A percentile compares a stretch with the other conserved stretches of the same genome.
phyloP scores from a whole-genome alignment of 1,140 invertebrate genomes.

The Drosophila parvula region DNA sequence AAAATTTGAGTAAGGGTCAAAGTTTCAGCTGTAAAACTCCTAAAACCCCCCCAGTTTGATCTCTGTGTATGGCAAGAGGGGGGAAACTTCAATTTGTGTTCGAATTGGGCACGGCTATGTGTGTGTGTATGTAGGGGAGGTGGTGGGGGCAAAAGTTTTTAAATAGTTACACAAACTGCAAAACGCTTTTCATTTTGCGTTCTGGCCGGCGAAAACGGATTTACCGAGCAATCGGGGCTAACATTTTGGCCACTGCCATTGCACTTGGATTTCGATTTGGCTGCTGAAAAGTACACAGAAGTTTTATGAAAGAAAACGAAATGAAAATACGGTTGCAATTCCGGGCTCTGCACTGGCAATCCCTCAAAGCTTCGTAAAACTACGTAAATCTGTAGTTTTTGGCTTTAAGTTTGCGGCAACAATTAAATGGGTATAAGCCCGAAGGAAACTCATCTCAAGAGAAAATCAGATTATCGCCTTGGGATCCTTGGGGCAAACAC shows the following conservation, averaged over 20 bases:
- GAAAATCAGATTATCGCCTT: constrained; percentile 24
- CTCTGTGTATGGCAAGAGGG: not conserved
- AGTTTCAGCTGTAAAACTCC: not conserved
- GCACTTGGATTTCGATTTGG: constrained; percentile 71
- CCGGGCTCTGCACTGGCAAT: not conserved
- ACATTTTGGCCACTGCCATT: constrained; percentile 35
- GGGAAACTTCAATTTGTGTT: constrained; percentile 21
- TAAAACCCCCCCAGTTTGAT: constrained; percentile 3
- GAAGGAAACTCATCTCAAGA: constrained; percentile 10
- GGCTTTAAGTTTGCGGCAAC: constrained; percentile 62
- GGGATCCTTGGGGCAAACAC: constrained; percentile 15
- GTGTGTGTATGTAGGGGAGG: not conserved
- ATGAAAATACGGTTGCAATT: constrained; percentile 59
- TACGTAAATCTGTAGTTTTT: constrained; percentile 49
- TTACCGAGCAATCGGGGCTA: constrained; percentile 55
- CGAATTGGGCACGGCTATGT: constrained; percentile 4
- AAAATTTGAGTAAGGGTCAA: too few relatives aligned
- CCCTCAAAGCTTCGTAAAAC: constrained; percentile 49
- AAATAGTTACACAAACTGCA: constrained; percentile 71
- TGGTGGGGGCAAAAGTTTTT: constrained; percentile 55
- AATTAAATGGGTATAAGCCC: constrained; percentile 60
- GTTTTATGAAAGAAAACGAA: constrained; percentile 74
- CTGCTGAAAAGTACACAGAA: constrained; percentile 69
- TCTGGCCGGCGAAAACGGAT: constrained; percentile 50
- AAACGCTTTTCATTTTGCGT: constrained; percentile 61